phyloP scores from a whole-genome alignment of 2,888 invertebrate species.

The Agriotes lineatus region DNA sequence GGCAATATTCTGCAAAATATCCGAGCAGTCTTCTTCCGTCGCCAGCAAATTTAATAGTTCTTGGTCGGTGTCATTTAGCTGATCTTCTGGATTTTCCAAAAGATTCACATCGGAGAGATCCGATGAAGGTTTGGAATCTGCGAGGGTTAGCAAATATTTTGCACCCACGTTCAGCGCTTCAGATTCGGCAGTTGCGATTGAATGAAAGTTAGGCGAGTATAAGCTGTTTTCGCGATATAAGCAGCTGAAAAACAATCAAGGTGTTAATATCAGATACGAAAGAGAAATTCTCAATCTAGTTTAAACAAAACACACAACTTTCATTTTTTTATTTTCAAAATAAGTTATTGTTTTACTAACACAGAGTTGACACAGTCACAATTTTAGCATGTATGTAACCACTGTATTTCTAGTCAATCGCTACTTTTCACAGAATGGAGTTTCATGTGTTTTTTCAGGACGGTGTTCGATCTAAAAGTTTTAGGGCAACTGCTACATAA shows the following conservation, averaged over 20 bases:
- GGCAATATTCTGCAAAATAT: slow-evolving; percentile 62
- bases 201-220: slow-evolving; percentile 51
- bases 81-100: slow-evolving; percentile 57
- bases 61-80: slow-evolving; percentile 60
- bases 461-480: slow-evolving; percentile 63
- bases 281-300: background rate
- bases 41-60: slow-evolving; percentile 61
- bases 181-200: slow-evolving; percentile 30
- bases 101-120: slow-evolving; percentile 51
- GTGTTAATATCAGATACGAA: background rate
- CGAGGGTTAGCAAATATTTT: slow-evolving; percentile 54
- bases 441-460: slow-evolving; percentile 63
- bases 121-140: slow-evolving; percentile 50
- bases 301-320: too few relatives aligned
- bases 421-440: slow-evolving; percentile 52
- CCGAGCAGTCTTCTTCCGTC: slow-evolving; percentile 61
- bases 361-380: too few relatives aligned
- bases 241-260: slow-evolving; percentile 49
- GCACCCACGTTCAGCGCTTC: slow-evolving; percentile 6
- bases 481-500: slow-evolving; percentile 60
- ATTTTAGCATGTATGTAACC: too few relatives aligned
- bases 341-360: too few relatives aligned
- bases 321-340: too few relatives aligned
- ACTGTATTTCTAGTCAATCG: too few relatives aligned
- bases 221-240: slow-evolving; percentile 51